Percentiles rank a stretch among this genome's conserved stretches.
These are phyloP conservation scores for Oreonectes daqikongensis DNA, from an alignment of 2,797 vertebrate species.

Conservation along the genomic window DNA sequence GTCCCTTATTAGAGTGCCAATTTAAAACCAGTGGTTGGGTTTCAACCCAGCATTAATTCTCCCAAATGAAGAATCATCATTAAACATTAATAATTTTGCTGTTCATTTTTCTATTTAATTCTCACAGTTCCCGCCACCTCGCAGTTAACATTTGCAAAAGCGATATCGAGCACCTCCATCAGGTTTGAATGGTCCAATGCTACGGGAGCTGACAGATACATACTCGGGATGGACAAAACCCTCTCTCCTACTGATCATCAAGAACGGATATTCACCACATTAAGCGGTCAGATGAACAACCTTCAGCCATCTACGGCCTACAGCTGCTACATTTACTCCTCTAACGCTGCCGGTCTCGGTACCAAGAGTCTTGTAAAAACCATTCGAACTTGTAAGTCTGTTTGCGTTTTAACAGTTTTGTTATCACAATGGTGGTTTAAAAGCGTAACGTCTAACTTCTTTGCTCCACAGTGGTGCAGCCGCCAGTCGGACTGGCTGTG, in stretches of 20 bases:
- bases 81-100: no score
- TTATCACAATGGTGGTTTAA: background rate
- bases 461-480: constrained; percentile 74
- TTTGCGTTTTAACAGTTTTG: background rate
- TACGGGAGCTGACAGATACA: constrained; percentile 68
- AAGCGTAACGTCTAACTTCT: constrained; percentile 19
- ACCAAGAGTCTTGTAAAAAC: constrained; percentile 64
- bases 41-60: no score
- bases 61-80: no score
- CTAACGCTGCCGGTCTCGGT: constrained; percentile 73
- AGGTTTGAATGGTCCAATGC: constrained; percentile 71
- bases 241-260: background rate
- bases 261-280: constrained; percentile 63
- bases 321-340: constrained; percentile 69
- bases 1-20: no score
- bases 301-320: constrained; percentile 71
- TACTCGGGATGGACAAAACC: constrained; percentile 62
- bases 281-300: constrained; percentile 58
- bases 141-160: constrained; percentile 67
- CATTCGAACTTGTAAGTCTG: constrained; percentile 75
- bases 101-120: background rate
- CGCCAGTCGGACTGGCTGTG: constrained; percentile 66
- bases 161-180: constrained; percentile 75
- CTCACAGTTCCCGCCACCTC: constrained; percentile 74
- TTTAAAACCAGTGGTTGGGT: no score